phyloP scores from a whole-genome alignment of 2,888 invertebrate genomes.

The Heliconius hortense region DNA sequence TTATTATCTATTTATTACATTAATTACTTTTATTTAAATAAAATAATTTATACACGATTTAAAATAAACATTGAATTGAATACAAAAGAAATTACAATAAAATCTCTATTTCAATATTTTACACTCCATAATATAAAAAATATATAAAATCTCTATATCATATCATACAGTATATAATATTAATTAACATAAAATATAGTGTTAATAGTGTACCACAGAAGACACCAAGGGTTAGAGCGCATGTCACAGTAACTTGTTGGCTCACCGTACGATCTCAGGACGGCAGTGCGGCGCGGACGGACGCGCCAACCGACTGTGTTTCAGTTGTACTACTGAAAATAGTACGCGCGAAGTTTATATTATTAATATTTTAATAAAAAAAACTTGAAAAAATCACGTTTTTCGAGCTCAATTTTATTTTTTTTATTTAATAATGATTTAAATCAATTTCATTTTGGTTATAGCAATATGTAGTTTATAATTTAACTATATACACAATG shows the following conservation, averaged over 20 bases:
- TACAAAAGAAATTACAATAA: not conserved
- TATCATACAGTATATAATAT: not conserved
- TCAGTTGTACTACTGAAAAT: slow-evolving; percentile 47
- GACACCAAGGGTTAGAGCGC: slow-evolving; percentile 58
- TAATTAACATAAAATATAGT: not conserved
- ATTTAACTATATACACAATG: slow-evolving; percentile 45
- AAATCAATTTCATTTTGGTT: not conserved
- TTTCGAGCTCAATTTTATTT: not conserved
- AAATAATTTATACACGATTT: not conserved
- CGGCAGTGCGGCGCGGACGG: slow-evolving; percentile 76
- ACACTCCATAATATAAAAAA: not conserved
- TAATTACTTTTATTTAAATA: no score
- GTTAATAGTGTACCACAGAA: slow-evolving; percentile 28
- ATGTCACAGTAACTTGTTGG: slow-evolving; percentile 80
- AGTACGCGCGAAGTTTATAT: slow-evolving; percentile 39
- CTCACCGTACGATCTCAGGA: slow-evolving; percentile 52
- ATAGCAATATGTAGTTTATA: not conserved
- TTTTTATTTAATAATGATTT: slow-evolving; percentile 23
- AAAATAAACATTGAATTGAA: not conserved
- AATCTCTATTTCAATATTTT: no score
- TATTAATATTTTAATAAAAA: not conserved
- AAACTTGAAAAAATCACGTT: not conserved
- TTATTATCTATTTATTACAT: no score
- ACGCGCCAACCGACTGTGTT: slow-evolving; percentile 55
- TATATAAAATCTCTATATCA: not conserved